These are phyloP conservation scores for Hymenochirus boettgeri DNA, from an alignment of 2,113 vertebrate species.

Conservation along the genomic window DNA sequence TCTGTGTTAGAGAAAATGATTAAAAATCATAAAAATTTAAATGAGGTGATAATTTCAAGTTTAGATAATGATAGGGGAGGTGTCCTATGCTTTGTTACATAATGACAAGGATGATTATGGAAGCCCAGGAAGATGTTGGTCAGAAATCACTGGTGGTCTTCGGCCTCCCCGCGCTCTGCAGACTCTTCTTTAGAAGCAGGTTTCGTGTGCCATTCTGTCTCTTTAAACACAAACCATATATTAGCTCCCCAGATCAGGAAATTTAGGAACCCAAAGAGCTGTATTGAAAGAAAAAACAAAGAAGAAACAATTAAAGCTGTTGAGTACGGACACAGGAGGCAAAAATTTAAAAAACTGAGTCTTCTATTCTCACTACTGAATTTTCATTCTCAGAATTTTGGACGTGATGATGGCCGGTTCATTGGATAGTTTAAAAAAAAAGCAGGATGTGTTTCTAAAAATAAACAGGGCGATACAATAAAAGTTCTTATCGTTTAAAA, in stretches of 20 bases:
- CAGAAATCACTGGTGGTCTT: constrained; percentile 58
- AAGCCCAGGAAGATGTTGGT: neutral
- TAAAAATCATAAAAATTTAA: neutral
- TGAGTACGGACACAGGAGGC: neutral
- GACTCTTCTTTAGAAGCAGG: constrained; percentile 52
- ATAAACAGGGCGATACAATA: too few relatives aligned
- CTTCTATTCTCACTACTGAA: neutral
- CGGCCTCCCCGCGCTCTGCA: constrained; percentile 64
- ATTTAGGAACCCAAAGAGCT: constrained; percentile 93
- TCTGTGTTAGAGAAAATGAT: neutral
- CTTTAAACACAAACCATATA: constrained; percentile 95
- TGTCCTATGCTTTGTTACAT: neutral
- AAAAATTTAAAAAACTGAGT: neutral
- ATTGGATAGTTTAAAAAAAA: too few relatives aligned
- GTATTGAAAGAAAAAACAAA: constrained; percentile 40
- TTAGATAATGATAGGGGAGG: neutral
- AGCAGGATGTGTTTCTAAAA: too few relatives aligned
- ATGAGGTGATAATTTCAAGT: neutral
- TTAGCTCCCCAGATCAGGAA: constrained; percentile 89
- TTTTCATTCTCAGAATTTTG: too few relatives aligned
- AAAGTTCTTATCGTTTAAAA: too few relatives aligned
- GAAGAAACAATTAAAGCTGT: constrained; percentile 10
- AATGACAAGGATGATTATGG: neutral
- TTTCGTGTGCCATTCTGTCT: constrained; percentile 79
- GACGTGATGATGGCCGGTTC: too few relatives aligned